A percentile compares a stretch with the other conserved stretches of the same genome.
phyloP scores from a whole-genome alignment of 1,140 invertebrate genomes.

The Oncopodura yosiiana region DNA sequence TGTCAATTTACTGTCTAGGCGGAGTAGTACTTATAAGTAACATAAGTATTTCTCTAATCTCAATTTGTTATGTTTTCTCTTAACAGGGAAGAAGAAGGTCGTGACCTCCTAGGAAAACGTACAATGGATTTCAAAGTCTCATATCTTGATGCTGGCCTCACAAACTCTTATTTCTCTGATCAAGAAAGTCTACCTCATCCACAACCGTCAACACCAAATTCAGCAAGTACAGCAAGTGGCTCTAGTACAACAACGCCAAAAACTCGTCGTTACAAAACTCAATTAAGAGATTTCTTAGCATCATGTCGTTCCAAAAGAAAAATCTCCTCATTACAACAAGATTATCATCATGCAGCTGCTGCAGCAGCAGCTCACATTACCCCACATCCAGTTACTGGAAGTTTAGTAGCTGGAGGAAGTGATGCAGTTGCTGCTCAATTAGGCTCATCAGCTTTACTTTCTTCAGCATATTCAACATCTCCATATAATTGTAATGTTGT shows the following conservation, averaged over 20 bases:
- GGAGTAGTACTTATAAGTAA: too few species aligned
- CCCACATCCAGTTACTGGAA: slow-evolving; percentile 37
- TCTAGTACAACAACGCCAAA: slow-evolving; percentile 40
- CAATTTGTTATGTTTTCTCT: slow-evolving; percentile 7
- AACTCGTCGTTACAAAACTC: slow-evolving; percentile 81
- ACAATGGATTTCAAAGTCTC: slow-evolving; percentile 99
- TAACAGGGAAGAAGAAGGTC: slow-evolving; percentile 91
- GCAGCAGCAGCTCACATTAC: slow-evolving; percentile 34
- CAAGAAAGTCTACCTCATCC: slow-evolving; percentile 47
- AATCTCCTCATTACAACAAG: slow-evolving; percentile 42
- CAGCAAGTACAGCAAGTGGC: slow-evolving; percentile 36
- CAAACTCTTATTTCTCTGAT: slow-evolving; percentile 79
- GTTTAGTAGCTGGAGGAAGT: background rate
- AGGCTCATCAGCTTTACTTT: slow-evolving; percentile 50
- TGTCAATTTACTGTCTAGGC: too few species aligned
- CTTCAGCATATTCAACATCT: slow-evolving; percentile 73
- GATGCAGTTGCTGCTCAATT: slow-evolving; percentile 50
- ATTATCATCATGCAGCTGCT: slow-evolving; percentile 38
- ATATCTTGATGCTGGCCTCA: slow-evolving; percentile 77
- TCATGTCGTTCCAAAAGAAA: slow-evolving; percentile 84
- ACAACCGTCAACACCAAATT: slow-evolving; percentile 43
- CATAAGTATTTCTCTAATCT: background rate
- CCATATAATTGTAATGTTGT: slow-evolving; percentile 69
- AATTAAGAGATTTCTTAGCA: slow-evolving; percentile 80
- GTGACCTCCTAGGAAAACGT: slow-evolving; percentile 86